These are phyloP conservation scores for Phaethornis superciliosus DNA, from an alignment of 2,113 vertebrate genomes.

Conservation along the genomic window DNA sequence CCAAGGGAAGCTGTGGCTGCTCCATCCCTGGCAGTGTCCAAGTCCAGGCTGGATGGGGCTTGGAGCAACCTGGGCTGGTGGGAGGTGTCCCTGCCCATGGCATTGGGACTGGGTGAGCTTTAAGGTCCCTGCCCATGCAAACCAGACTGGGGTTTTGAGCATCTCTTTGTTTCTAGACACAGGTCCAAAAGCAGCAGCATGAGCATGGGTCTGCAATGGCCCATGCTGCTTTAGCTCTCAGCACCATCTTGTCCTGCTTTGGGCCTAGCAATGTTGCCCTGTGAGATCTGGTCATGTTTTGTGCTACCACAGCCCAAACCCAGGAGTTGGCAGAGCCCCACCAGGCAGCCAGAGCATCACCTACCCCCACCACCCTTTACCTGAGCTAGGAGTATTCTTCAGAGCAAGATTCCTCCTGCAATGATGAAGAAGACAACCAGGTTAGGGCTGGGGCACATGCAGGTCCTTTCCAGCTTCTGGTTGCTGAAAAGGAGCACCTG, in stretches of 20 bases:
- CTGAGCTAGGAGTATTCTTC: conserved; percentile 5
- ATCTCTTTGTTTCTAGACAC: background rate
- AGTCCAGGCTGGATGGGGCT: too few relatives aligned
- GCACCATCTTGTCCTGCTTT: background rate
- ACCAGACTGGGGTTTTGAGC: too few relatives aligned
- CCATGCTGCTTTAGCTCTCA: background rate
- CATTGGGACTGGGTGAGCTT: too few relatives aligned
- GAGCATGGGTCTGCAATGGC: rapidly evolving
- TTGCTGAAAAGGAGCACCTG: background rate
- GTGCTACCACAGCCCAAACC: background rate
- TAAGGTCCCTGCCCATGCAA: too few relatives aligned
- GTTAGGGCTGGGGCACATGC: background rate
- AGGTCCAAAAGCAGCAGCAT: background rate
- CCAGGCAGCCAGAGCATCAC: background rate
- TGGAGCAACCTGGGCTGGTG: too few relatives aligned
- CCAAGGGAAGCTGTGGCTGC: too few relatives aligned
- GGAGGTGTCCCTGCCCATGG: too few relatives aligned
- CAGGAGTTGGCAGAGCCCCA: background rate
- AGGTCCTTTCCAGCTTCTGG: rapidly evolving
- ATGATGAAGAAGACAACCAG: background rate
- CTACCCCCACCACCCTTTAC: background rate
- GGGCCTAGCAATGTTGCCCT: background rate
- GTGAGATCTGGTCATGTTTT: background rate
- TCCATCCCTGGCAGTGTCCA: too few relatives aligned
- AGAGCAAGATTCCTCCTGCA: conserved; percentile 33